Evolutionary conservation across 2,888 invertebrate species (phyloP).

Genomic region (Papilio demoleus): DNA sequence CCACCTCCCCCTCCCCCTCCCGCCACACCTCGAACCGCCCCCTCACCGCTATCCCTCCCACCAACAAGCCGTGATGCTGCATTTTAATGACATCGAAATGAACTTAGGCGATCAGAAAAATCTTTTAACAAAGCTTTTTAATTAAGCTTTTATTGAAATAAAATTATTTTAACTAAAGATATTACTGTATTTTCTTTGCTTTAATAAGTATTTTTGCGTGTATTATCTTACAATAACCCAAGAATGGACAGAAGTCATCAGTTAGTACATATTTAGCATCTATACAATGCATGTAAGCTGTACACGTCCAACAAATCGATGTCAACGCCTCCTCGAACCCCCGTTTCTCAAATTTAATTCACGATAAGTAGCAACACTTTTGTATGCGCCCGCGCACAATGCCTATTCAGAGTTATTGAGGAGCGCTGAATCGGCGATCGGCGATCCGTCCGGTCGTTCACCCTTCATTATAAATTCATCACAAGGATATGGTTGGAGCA

Average conservation of each 20-base stretch:
- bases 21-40: constrained; percentile 25
- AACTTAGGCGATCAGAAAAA: constrained; percentile 2
- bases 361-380: constrained; percentile 65
- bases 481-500: constrained; percentile 54
- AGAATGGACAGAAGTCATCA: constrained; percentile 2
- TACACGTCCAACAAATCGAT: constrained; percentile 58
- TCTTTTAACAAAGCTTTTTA: neutral
- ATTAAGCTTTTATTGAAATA: neutral
- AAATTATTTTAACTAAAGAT: neutral
- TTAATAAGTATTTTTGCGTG: too few relatives aligned
- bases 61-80: constrained; percentile 56
- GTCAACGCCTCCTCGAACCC: constrained; percentile 68
- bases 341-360: constrained; percentile 67
- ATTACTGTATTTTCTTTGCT: too few relatives aligned
- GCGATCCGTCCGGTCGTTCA: constrained; percentile 66
- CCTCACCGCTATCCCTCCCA: constrained; percentile 37
- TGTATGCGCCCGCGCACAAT: constrained; percentile 74
- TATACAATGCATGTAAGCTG: constrained; percentile 44
- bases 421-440: constrained; percentile 69
- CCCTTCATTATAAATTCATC: constrained; percentile 62
- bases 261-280: constrained; percentile 29
- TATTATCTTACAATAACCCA: neutral
- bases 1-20: constrained; percentile 27
- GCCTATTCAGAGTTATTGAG: constrained; percentile 74
- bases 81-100: constrained; percentile 58